Base-by-base conservation (phyloP, 2,888 invertebrate genomes). In the Agrotis exclamationis region DNA sequence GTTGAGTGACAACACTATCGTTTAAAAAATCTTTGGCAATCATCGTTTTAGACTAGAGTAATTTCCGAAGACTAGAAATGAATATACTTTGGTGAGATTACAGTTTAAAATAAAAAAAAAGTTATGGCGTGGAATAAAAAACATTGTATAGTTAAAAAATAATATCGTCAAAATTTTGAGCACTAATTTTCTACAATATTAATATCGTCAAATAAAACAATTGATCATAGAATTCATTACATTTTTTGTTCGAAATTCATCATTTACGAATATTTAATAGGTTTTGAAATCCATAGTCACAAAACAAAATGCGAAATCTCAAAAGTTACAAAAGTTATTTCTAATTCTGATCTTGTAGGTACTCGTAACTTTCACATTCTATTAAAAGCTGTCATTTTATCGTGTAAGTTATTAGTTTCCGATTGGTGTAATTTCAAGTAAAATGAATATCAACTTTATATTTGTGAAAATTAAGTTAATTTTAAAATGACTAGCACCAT, bases 11-110 rank as follows among this genome's bases (percentile, higher is more conserved):
- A 67, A 83, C 76, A 74, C 70, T 72, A 81, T 69, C 68, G 66
- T 66, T 69, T 70, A 70, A 79, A 87, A 88, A 87, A 89, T 93
- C 92, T 94, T 94, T 93, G 93, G 93, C 86, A 84, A 85, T 78
- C 72, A 78, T 80, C 63, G 69, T 84, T 87, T 67, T 81, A 78
- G 92, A 93, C 93, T 93, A 93, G 91, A 90, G 78, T 84, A 82
- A 83, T 83, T 85, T 84, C 73, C 66, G 71, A 79, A 82, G 92
- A 92, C 92, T 92, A 92, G 91, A 91, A 80, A 79, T 69, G 44
- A 83, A 74, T 86, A 85, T 84, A 86, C 87, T 89, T 89, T 88
- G 87, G 89, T 85, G 86, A 88, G 70, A 86, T 86, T 82, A 68
- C 64, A 72, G 57, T 63, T 70, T 69, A 68, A 67, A 76, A 64